Evolutionary conservation across 2,113 vertebrate species (phyloP).

Genomic region (Microtus richardsoni): DNA sequence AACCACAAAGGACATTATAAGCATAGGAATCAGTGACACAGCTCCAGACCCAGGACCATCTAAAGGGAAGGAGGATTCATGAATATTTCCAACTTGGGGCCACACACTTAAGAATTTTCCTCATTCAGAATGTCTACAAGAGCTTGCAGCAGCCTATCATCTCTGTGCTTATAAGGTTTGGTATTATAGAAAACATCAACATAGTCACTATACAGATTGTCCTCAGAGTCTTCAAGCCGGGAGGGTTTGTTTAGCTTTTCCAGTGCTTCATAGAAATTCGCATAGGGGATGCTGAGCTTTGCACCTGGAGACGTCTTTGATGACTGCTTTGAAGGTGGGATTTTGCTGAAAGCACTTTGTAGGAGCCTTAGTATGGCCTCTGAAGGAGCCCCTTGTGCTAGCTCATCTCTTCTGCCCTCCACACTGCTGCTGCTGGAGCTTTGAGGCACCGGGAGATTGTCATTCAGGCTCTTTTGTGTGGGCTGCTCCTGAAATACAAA

Average conservation of each 20-base stretch:
- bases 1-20: constrained; percentile 48
- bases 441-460: constrained; percentile 70
- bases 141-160: constrained; percentile 95
- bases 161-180: constrained; percentile 95
- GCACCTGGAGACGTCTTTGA: constrained; percentile 82
- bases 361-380: constrained; percentile 92
- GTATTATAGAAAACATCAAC: constrained; percentile 94
- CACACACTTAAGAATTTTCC: constrained; percentile 81
- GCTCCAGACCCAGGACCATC: constrained; percentile 74
- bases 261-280: constrained; percentile 93
- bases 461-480: constrained; percentile 77
- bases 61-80: constrained; percentile 65
- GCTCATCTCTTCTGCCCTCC: constrained; percentile 47
- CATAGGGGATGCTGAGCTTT: constrained; percentile 87
- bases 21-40: constrained; percentile 79
- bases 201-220: constrained; percentile 94
- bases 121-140: constrained; percentile 93
- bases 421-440: not conserved
- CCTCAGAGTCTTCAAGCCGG: constrained; percentile 86
- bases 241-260: constrained; percentile 92
- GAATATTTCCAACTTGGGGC: constrained; percentile 83
- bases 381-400: constrained; percentile 79
- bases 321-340: constrained; percentile 80
- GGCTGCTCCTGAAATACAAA: constrained; percentile 88
- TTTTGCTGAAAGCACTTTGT: constrained; percentile 93